Base-by-base conservation (phyloP, 1,140 invertebrate species). In the Diuraphis noxia region DNA sequence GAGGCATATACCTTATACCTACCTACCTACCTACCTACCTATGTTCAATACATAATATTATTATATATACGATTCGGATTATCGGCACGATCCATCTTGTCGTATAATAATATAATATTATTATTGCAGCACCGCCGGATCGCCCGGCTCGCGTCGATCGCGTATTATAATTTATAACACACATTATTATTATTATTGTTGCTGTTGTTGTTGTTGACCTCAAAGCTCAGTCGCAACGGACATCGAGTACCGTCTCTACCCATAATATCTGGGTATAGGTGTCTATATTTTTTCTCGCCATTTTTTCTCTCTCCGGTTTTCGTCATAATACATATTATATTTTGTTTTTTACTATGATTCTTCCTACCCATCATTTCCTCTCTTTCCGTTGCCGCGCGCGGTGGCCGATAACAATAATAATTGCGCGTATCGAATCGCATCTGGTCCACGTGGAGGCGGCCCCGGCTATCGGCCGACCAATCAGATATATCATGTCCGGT, bases 371-470 rank as follows among this genome's bases (percentile, higher is more conserved):
- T 19, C n/a, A 17, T 88, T 63, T 63, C 49, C 49, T n/a, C 4
- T 72, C n/a, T n/a, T n/a, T n/a, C 56, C 56, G 56, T 72, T n/a
- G 30, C n/a, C 56, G 56, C n/a, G n/a, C n/a, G n/a, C 30, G 56
- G 56, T 63, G 56, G 52, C 38, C 86, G 87, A 88, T 88, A 88
- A 88, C 87, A 63, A 88, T 88, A 88, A 88, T 88, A 88, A 88
- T 88, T 88, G 87, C 87, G 87, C 87, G 87, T 88, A 43, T 88
- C 87, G 87, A 88, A 88, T 89, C 56, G 56, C 88, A 89, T 89
- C 88, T 72, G 88, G 56, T 89, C 88, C 56, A 43, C 63, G 40
- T 63, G 56, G 46, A 89, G 88, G 88, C 38, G 88, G 56, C 56
- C 30, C 21, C 63, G 88, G 41, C 63, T 90, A 90, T 90, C 88